Percentiles rank a stretch among this genome's conserved stretches.
phyloP scores from a whole-genome alignment of 2,113 vertebrate genomes.

The Grantiella picta region DNA sequence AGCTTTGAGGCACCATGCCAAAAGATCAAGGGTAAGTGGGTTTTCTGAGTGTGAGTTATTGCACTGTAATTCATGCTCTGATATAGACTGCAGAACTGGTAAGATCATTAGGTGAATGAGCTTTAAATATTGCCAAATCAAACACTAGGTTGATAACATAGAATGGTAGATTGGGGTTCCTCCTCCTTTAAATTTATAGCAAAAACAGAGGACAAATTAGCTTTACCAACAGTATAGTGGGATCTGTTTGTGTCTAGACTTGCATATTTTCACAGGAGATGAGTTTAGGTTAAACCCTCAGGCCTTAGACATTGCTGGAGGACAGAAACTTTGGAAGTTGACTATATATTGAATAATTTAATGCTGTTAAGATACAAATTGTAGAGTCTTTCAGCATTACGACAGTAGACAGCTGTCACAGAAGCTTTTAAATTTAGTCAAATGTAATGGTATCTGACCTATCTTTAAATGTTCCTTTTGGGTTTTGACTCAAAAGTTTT shows the following conservation, averaged over 20 bases:
- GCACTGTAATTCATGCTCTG: neutral
- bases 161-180: neutral
- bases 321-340: neutral
- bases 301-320: neutral
- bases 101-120: neutral
- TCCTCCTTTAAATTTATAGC: neutral
- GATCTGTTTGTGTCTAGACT: neutral
- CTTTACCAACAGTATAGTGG: neutral
- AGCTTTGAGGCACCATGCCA: neutral
- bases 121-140: constrained; percentile 5
- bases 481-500: neutral
- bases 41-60: constrained; percentile 34
- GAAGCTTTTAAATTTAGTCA: neutral
- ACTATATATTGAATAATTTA: neutral
- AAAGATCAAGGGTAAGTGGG: neutral
- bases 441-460: neutral
- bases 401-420: neutral
- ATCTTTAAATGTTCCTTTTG: neutral
- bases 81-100: neutral
- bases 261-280: neutral
- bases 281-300: neutral
- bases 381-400: neutral
- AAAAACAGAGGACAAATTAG: neutral
- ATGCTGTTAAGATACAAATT: neutral
- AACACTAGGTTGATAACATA: neutral